Evolutionary conservation across 2,797 vertebrate genomes (phyloP).

Genomic region (Semotilus atromaculatus): DNA sequence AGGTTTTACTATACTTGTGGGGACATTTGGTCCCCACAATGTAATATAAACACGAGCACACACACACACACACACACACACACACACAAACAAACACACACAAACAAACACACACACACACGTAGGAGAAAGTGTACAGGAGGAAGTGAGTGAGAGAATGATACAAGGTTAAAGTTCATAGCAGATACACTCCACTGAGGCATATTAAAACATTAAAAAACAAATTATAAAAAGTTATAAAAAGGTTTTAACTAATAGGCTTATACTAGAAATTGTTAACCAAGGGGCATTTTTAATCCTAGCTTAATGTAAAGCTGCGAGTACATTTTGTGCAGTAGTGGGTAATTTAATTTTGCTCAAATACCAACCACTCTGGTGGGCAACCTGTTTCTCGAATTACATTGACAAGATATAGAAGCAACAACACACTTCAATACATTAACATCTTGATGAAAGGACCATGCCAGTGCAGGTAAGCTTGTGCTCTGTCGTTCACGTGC

Average conservation of each 20-base stretch:
- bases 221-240: neutral
- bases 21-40: no score
- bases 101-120: neutral
- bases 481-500: neutral
- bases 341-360: neutral
- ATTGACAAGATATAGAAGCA: neutral
- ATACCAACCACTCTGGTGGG: neutral
- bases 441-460: neutral
- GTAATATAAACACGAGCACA: no score
- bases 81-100: slow-evolving; percentile 16
- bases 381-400: neutral
- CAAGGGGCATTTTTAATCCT: slow-evolving; percentile 4
- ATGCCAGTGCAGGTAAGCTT: neutral
- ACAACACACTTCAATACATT: neutral
- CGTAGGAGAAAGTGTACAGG: neutral
- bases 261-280: neutral
- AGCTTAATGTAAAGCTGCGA: neutral
- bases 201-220: neutral
- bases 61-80: neutral
- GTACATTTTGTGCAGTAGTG: neutral
- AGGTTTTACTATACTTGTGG: no score
- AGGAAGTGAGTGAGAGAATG: neutral
- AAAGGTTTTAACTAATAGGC: neutral
- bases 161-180: neutral
- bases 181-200: neutral